phyloP scores from a whole-genome alignment of 2,888 invertebrate genomes.

The Synergus umbraculus region DNA sequence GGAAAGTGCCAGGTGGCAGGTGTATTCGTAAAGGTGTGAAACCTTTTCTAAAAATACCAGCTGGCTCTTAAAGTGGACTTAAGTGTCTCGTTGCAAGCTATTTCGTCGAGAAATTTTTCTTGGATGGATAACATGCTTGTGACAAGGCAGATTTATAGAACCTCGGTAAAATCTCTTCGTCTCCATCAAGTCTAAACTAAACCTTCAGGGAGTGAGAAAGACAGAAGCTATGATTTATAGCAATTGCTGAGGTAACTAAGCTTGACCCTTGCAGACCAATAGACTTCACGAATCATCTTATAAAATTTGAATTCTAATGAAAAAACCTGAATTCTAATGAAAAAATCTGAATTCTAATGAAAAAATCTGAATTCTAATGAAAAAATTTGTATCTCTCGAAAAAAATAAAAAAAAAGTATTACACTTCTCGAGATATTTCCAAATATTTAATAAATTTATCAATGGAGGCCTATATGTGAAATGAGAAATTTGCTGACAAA shows the following conservation, averaged over 20 bases:
- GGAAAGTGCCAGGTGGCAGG: background rate
- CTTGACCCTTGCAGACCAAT: conserved; percentile 7
- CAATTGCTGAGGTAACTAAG: background rate
- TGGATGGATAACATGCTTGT: conserved; percentile 12
- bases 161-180: conserved; percentile 20
- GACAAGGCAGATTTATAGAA: conserved; percentile 39
- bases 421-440: too few species aligned
- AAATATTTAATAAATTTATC: background rate
- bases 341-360: background rate
- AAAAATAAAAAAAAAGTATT: too few species aligned
- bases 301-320: background rate
- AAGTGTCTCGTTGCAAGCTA: conserved; percentile 25
- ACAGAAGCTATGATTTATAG: conserved; percentile 27
- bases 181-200: conserved; percentile 1
- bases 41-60: conserved; percentile 18
- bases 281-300: background rate
- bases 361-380: background rate
- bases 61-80: conserved; percentile 26
- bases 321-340: background rate
- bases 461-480: background rate
- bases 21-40: conserved; percentile 24
- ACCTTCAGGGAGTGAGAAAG: background rate
- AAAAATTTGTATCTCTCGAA: background rate
- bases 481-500: conserved; percentile 7
- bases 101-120: conserved; percentile 29